Evolutionary conservation across 92 coral and sea anemone genomes (phyloP).

Genomic region (Phymanthus crucifer): DNA sequence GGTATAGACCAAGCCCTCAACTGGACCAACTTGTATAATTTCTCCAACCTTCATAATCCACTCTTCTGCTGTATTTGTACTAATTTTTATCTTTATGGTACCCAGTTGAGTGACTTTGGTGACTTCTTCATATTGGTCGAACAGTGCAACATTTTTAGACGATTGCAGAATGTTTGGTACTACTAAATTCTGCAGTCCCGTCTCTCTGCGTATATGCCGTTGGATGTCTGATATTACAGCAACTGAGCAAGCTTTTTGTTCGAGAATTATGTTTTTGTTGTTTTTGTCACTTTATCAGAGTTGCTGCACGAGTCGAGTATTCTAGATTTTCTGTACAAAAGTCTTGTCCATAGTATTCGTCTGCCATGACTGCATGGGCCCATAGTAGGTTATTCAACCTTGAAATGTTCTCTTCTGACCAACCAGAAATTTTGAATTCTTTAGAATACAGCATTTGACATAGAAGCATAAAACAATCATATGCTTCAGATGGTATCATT

Average conservation of each 20-base stretch:
- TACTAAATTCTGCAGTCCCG: background rate
- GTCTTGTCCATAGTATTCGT: conserved; percentile 31
- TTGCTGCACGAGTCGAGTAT: conserved; percentile 53
- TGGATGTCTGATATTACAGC: background rate
- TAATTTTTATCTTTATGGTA: conserved; percentile 18
- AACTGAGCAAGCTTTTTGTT: background rate
- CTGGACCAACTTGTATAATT: conserved; percentile 39
- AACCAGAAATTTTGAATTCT: conserved; percentile 39
- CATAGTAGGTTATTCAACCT: conserved; percentile 23
- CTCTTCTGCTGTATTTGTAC: conserved; percentile 24
- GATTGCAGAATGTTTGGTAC: conserved; percentile 32
- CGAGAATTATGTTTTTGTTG: conserved; percentile 62
- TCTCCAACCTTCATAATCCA: conserved; percentile 49
- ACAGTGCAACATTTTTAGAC: conserved; percentile 14
- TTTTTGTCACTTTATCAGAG: conserved; percentile 54
- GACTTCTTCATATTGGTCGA: conserved; percentile 32
- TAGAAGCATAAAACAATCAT: conserved; percentile 48
- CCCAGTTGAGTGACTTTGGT: conserved; percentile 27
- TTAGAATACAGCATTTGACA: conserved; percentile 60
- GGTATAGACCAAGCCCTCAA: conserved; percentile 17
- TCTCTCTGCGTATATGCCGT: conserved; percentile 1
- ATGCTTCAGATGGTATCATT: conserved; percentile 59
- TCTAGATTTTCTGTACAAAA: conserved; percentile 56
- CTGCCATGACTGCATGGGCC: conserved; percentile 29
- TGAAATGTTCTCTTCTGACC: conserved; percentile 38